These are phyloP conservation scores for Argya squamiceps DNA, from an alignment of 2,797 vertebrate genomes.

Conservation along the genomic window DNA sequence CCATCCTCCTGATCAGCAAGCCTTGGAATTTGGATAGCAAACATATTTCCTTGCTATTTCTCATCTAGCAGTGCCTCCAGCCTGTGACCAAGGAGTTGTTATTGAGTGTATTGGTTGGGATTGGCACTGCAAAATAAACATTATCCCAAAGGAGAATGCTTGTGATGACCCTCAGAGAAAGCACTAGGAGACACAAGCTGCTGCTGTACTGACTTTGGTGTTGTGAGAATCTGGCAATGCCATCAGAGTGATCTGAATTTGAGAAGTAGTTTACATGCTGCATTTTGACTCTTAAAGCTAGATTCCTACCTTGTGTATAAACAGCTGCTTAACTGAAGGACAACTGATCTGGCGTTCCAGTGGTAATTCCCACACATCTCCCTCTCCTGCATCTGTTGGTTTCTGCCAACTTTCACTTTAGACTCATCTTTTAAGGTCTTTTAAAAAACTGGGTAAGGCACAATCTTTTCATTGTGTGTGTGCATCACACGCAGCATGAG, in stretches of 20 bases:
- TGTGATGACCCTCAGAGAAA: neutral
- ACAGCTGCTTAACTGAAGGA: neutral
- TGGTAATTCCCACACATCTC: neutral
- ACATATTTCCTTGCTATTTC: neutral
- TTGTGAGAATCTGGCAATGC: neutral
- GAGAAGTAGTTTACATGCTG: neutral
- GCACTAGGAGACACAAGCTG: neutral
- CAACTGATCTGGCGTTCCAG: accelerated
- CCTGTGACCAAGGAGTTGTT: neutral
- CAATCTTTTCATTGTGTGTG: neutral
- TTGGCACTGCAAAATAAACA: neutral
- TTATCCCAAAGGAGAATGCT: neutral
- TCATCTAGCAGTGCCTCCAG: neutral
- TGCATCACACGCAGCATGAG: neutral
- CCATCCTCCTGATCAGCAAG: neutral
- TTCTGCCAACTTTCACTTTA: neutral
- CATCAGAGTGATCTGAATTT: neutral
- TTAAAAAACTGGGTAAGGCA: neutral
- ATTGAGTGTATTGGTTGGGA: neutral
- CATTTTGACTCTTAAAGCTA: neutral
- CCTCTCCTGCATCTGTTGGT: neutral
- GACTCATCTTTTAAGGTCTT: neutral
- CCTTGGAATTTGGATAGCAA: neutral
- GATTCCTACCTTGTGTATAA: neutral
- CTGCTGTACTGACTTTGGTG: neutral